A percentile compares a stretch with the other conserved stretches of the same genome.
Evolutionary conservation across 2,888 invertebrate species (phyloP).

Genomic region (Invenusta paracnida): DNA sequence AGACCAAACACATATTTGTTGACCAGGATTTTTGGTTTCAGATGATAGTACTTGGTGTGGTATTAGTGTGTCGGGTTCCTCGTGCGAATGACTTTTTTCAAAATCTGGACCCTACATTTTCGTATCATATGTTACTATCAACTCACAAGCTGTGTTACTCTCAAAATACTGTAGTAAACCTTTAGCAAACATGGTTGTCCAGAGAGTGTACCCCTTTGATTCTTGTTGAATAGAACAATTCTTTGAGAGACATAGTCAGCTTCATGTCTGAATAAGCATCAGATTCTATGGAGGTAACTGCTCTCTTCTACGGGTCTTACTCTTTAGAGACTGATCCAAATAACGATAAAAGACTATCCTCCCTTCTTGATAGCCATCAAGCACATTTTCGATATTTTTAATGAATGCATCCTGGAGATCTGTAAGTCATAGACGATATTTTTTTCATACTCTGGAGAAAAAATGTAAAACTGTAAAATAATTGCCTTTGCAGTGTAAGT

Average conservation of each 20-base stretch:
- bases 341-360: conserved; percentile 39
- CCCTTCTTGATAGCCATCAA: background rate
- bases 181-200: too few relatives aligned
- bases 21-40: background rate
- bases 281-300: conserved; percentile 35
- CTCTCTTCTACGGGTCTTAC: conserved; percentile 35
- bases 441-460: conserved; percentile 41
- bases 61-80: background rate
- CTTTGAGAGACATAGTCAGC: conserved; percentile 39
- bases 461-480: too few relatives aligned
- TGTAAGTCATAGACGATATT: too few relatives aligned
- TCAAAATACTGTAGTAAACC: background rate
- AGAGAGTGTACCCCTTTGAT: too few relatives aligned
- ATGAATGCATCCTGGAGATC: conserved; percentile 33
- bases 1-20: conserved; percentile 39
- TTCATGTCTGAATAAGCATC: conserved; percentile 20
- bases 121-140: conserved; percentile 31
- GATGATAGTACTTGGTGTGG: background rate
- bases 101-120: conserved; percentile 23
- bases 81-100: conserved; percentile 33
- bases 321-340: conserved; percentile 34
- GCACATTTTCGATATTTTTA: background rate
- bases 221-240: conserved; percentile 28
- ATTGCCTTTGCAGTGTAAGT: too few relatives aligned
- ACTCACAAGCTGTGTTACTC: background rate